Conservation (phyloP, 2,113 vertebrate genomes). For the Cepphus grylle region DNA sequence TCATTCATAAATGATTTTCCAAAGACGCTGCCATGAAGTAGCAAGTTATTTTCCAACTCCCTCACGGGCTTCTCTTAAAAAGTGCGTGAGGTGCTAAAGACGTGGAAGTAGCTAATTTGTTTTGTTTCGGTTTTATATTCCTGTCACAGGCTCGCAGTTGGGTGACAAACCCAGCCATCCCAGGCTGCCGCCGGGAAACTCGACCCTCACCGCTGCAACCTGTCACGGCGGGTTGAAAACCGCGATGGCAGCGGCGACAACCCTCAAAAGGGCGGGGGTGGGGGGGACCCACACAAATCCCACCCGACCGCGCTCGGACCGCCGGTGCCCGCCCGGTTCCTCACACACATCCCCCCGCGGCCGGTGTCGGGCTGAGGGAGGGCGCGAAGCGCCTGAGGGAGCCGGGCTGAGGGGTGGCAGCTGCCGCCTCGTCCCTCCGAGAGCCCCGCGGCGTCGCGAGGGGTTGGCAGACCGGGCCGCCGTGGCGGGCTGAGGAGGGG, state of each 20-base stretch:
- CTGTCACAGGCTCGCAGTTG: neutral
- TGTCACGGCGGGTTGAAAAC: neutral
- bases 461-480: neutral
- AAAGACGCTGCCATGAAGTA: neutral
- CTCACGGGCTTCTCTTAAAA: neutral
- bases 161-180: neutral
- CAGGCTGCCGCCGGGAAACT: neutral
- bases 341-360: neutral
- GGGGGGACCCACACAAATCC: neutral
- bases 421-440: neutral
- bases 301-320: too few relatives aligned
- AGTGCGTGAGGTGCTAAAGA: neutral
- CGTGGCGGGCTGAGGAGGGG: neutral
- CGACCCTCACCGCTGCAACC: neutral
- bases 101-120: too few relatives aligned
- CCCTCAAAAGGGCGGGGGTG: too few relatives aligned
- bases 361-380: neutral
- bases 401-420: neutral
- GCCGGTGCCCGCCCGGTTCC: neutral
- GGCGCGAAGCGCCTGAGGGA: neutral
- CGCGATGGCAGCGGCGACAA: neutral
- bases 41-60: conserved; percentile 13
- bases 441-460: neutral
- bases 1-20: neutral
- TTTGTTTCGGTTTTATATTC: neutral